Conservation (phyloP, 1,140 invertebrate genomes). For the Akabosia matsudoensis region DNA sequence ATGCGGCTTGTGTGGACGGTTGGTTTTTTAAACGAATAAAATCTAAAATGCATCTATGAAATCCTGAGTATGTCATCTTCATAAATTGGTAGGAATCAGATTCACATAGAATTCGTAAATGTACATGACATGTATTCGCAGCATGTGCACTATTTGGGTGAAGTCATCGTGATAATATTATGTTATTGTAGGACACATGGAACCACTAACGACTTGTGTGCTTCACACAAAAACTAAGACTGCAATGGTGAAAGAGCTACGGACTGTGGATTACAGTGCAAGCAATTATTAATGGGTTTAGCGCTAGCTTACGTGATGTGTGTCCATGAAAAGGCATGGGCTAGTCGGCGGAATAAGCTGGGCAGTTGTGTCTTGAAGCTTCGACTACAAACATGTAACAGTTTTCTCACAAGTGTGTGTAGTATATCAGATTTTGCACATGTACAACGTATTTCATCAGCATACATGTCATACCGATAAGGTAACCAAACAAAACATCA, state of each 20-base stretch:
- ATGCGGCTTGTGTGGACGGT: too few species aligned
- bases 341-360: background rate
- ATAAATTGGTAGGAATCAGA: too few species aligned
- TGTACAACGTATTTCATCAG: too few species aligned
- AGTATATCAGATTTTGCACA: too few species aligned
- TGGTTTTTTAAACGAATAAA: too few species aligned
- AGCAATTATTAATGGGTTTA: too few species aligned
- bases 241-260: background rate
- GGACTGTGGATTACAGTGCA: background rate
- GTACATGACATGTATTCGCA: background rate
- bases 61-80: too few species aligned
- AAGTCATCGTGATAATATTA: background rate
- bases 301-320: background rate
- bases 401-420: background rate
- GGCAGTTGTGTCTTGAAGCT: conserved; percentile 17
- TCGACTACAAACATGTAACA: background rate
- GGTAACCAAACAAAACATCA: too few species aligned
- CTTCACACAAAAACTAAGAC: too few species aligned
- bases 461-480: too few species aligned
- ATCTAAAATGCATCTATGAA: too few species aligned
- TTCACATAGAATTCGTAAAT: too few species aligned
- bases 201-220: background rate
- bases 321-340: conserved; percentile 13
- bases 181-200: background rate
- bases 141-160: background rate